Percentiles rank a stretch among this genome's conserved stretches.
Conservation (phyloP, 2,888 invertebrate species). For the Panzeria rudis region DNA sequence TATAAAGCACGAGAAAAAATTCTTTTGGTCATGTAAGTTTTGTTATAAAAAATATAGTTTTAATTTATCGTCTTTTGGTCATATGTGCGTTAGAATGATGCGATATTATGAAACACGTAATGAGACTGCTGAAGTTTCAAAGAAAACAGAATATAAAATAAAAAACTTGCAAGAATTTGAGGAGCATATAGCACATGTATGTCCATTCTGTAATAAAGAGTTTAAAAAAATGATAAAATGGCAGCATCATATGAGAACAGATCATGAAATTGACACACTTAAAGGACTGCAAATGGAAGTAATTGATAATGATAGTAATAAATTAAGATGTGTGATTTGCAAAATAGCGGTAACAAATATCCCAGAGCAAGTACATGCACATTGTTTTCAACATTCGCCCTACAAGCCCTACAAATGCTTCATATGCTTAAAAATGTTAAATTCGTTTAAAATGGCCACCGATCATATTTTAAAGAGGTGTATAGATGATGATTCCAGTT, state of each 20-base stretch:
- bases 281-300: slow-evolving; percentile 62
- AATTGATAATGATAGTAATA: slow-evolving; percentile 17
- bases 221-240: slow-evolving; percentile 51
- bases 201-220: slow-evolving; percentile 66
- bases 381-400: slow-evolving; percentile 69
- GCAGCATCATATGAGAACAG: slow-evolving; percentile 60
- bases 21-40: slow-evolving; percentile 43
- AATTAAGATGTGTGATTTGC: slow-evolving; percentile 62
- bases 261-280: slow-evolving; percentile 59
- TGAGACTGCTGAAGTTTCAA: not conserved
- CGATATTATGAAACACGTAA: not conserved
- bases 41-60: slow-evolving; percentile 1
- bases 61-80: not conserved
- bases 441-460: slow-evolving; percentile 48
- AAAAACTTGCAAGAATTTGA: slow-evolving; percentile 55
- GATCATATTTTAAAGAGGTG: slow-evolving; percentile 50
- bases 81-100: slow-evolving; percentile 36
- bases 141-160: not conserved
- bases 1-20: slow-evolving; percentile 16
- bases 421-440: slow-evolving; percentile 42
- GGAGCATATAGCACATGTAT: slow-evolving; percentile 57
- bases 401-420: slow-evolving; percentile 67
- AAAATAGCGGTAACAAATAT: slow-evolving; percentile 34
- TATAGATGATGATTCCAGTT: not conserved
- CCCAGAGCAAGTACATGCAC: slow-evolving; percentile 51